Conservation (phyloP, 2,113 vertebrate genomes). For the Paradoxurus hermaphroditus region DNA sequence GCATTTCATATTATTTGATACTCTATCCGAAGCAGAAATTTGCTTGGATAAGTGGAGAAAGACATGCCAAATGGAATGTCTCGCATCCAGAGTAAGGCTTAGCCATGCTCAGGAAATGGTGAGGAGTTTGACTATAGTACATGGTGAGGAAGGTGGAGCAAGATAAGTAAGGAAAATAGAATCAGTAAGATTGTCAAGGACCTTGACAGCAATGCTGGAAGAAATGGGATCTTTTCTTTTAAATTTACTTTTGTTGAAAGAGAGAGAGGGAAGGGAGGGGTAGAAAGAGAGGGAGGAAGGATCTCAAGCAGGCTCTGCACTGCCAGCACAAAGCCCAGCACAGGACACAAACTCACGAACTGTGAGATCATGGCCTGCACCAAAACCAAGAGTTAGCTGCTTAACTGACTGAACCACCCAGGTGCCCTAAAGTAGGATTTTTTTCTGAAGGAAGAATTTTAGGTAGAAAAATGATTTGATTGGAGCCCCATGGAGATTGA, state of each 20-base stretch:
- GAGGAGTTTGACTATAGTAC: background rate
- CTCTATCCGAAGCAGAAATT: background rate
- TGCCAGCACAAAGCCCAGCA: too few species aligned
- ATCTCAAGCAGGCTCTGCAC: too few species aligned
- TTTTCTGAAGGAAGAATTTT: constrained; percentile 4
- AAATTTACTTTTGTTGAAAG: too few species aligned
- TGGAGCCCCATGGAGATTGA: background rate
- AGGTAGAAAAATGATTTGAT: background rate
- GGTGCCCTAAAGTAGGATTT: background rate
- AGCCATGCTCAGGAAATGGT: background rate
- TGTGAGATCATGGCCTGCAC: too few species aligned
- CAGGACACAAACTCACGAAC: too few species aligned
- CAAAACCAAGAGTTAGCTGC: too few species aligned
- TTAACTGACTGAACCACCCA: too few species aligned
- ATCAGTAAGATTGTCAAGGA: background rate
- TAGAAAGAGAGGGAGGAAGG: too few species aligned
- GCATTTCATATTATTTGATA: background rate
- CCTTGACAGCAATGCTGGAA: background rate
- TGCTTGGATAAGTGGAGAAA: background rate
- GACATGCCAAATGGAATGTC: background rate
- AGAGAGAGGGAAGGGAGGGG: too few species aligned
- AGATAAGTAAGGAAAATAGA: background rate
- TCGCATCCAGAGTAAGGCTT: background rate
- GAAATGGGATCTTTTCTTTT: background rate
- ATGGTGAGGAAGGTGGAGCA: background rate